Base-by-base conservation (phyloP, 2,797 vertebrate genomes). In the Lateolabrax maculatus region DNA sequence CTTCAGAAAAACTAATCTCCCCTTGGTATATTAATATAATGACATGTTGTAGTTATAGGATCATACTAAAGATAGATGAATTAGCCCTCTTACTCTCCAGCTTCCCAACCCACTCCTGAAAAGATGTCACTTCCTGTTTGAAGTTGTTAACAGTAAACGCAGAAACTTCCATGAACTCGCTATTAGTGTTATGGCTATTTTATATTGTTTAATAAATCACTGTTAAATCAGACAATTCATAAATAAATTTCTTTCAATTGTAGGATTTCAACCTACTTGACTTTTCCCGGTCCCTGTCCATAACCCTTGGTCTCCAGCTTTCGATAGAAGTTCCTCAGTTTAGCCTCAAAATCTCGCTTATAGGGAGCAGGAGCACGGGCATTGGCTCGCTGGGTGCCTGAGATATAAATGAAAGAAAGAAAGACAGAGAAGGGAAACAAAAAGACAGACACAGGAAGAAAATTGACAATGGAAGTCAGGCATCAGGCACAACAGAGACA, bases 221-320 rank as follows among this genome's bases (percentile, higher is more conserved):
- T n/a, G 16, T 2, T n/a, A 43, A 43, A 67, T 56, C 25, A 31
- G 3, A 25, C 7, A 53, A 27, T 13, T 13, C 6, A 21, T 6
- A 34, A 23, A 27, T 23, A 16, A 21, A 48, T 25, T 19, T 37
- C 12, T 19, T 8, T 6, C 9, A 10, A 7, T 0, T 23, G 57
- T 5, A 3, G 5, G 3, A 60, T 29, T 36, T 13, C 6, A 48
- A 93, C 97, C 34, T 94, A 99, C 98, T 99, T 99, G 92, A 99
- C 94, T 93, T 99, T 99, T 72, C 98, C 98, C 6, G 98, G 98
- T 68, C 98, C 98, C 93, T 99, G 98, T 57, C 98, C 98, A 15
- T 98, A 99, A 92, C 98, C 98, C 92, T 99, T 99, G 11, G 97
- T 98, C 93, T 99, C 98, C 90, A 99, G 85, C 92, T 99, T 99